These are phyloP conservation scores for Neogobius melanostomus DNA, from an alignment of 2,113 vertebrate species.

Conservation along the genomic window DNA sequence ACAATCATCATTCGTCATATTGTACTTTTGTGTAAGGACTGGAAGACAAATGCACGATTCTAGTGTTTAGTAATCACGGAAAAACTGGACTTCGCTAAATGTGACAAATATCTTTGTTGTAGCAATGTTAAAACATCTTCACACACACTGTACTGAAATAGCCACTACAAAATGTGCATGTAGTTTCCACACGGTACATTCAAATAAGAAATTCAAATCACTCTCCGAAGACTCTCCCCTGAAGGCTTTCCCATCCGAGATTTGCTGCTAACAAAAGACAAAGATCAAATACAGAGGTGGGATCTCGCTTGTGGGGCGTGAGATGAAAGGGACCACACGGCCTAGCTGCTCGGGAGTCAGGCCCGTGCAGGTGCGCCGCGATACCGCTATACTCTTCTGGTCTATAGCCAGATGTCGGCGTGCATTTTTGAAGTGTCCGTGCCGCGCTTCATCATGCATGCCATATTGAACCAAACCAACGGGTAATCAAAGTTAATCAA, in stretches of 20 bases:
- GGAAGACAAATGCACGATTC: no score
- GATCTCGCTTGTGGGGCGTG: background rate
- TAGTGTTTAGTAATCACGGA: no score
- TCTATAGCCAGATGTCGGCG: background rate
- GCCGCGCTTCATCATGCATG: conserved; percentile 61
- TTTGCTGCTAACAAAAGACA: conserved; percentile 27
- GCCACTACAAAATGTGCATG: background rate
- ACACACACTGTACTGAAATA: no score
- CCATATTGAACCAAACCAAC: conserved; percentile 63
- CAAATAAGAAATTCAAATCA: conserved; percentile 11
- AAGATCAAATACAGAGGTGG: conserved; percentile 37
- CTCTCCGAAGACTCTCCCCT: conserved; percentile 24
- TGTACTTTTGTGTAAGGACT: background rate
- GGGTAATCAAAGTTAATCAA: conserved; percentile 66
- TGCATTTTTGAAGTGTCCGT: conserved; percentile 29
- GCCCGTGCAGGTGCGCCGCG: background rate
- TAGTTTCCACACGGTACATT: background rate
- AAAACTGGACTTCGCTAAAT: no score
- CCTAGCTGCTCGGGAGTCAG: conserved; percentile 1
- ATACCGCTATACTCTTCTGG: background rate
- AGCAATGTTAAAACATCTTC: no score
- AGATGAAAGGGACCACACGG: conserved; percentile 25
- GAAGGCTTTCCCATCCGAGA: conserved; percentile 27
- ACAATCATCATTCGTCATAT: background rate
- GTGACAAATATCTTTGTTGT: no score